Evolutionary conservation across 2,888 invertebrate genomes (phyloP), one percentile per base, ranked within the genome.

Genomic region (Chesias legatella): DNA sequence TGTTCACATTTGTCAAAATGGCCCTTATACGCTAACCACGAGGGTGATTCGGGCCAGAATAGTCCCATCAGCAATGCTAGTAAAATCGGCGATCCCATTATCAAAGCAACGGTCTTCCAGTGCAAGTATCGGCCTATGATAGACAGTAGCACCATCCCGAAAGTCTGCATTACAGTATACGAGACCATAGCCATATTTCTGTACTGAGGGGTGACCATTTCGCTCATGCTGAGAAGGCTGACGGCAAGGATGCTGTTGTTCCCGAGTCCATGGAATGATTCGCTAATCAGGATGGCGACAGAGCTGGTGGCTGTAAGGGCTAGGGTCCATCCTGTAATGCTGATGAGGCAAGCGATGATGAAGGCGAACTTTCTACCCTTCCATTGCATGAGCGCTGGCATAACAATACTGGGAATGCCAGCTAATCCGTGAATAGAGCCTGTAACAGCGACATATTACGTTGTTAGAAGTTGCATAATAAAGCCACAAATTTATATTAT

Each of bases 331-430:
- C 57, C 57, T 10, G 42, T 33, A 8, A 41, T 39, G 22, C 43
- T 45, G 11, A 53, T 23, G 0, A 51, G 22, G 22, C 58, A 53
- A n/a, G 53, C 48, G 10, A 40, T n/a, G 5, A 57, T 49, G 38
- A 53, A 60, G 20, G 56, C 45, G 6, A 53, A 39, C 25, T 55
- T 60, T 7, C 60, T 44, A 5, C 60, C 60, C 27, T 13, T 37
- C 37, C 45, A 43, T 35, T 60, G 60, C 60, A 60, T 60, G n/a
- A 60, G 29, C n/a, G 45, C 28, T 1, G 58, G 55, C 41, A 58
- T 45, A 1, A 56, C 27, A 6, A 58, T 34, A 8, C 56, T 51
- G 1, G 52, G 55, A 10, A 58, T 48, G 8, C 58, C 60, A 7
- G 55, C 47, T 2, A 60, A 11, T 1, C 60, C 60, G 7, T 60